Base-by-base conservation (phyloP, 64 coral and sea anemone genomes). In the Pocillopora verrucosa region DNA sequence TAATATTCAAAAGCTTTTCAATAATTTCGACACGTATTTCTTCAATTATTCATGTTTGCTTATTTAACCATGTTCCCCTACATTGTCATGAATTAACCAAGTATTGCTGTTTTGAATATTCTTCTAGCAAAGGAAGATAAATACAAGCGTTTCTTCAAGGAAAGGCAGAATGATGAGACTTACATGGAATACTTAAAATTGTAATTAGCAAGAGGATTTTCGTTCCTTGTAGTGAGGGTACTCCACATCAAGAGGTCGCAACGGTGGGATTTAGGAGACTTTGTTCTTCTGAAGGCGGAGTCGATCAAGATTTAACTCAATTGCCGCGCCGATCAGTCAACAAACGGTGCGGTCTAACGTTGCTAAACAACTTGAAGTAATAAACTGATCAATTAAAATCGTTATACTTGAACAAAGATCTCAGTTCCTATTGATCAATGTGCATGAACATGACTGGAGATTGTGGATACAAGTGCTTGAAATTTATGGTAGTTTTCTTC, bases 401-500 rank as follows among this genome's bases (percentile, higher is more conserved):
- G 41, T 51, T 51, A 51, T 51, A 51, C 3, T 7, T 51, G 41
- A 51, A 9, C 69, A 77, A 15, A 22, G 10, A 56, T 77, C 16
- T 36, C 16, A n/a, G 30, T 34, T 75, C 73, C 4, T 10, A 4
- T 11, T 57, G 75, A 56, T 77, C 37, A 60, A 16, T 26, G 60
- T 41, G 38, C 38, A 72, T 16, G 11, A 72, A 41, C 35, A 93
- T 99, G 97, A 73, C 91, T 19, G 87, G 72, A 59, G 95, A 97
- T 36, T 90, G 87, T 75, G 93, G 97, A 19, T 99, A 89, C 79
- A 93, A 89, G 30, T 99, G 93, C 36, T 82, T 95, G 11, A 99
- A 99, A 84, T 93, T 90, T 19, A 88, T 99, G 91, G 97, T 99
- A 20, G 92, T 95, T 62, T 91, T 99, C 61, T 99, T 99, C 69